phyloP scores from a whole-genome alignment of 2,888 invertebrate species.

The Zelleria hepariella region DNA sequence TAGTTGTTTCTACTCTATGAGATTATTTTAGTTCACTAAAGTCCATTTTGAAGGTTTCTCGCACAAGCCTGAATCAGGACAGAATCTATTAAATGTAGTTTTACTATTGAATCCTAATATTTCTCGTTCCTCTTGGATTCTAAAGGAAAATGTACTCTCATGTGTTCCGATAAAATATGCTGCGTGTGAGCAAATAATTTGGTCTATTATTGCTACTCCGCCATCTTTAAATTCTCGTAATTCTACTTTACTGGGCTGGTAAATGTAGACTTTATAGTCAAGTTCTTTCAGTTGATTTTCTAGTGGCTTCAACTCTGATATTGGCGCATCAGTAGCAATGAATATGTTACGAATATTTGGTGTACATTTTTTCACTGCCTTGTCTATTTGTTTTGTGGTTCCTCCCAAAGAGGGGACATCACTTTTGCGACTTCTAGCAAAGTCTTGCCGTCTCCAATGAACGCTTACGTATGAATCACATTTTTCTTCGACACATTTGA shows the following conservation, averaged over 20 bases:
- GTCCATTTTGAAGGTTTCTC: constrained; percentile 84
- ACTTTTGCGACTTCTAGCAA: constrained; percentile 78
- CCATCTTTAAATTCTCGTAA: constrained; percentile 79
- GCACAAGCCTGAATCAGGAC: constrained; percentile 75
- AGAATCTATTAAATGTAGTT: constrained; percentile 91
- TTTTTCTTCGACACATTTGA: constrained; percentile 33
- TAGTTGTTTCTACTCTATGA: no score
- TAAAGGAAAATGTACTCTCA: constrained; percentile 95
- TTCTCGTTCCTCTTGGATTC: constrained; percentile 98
- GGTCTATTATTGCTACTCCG: constrained; percentile 92
- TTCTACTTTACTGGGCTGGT: constrained; percentile 55
- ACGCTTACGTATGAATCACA: constrained; percentile 84
- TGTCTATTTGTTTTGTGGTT: constrained; percentile 81
- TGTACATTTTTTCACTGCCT: constrained; percentile 68
- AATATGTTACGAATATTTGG: constrained; percentile 69
- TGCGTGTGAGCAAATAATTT: constrained; percentile 93
- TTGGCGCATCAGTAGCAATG: constrained; percentile 87
- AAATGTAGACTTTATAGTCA: constrained; percentile 40
- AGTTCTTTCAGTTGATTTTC: constrained; percentile 43
- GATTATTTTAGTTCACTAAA: constrained; percentile 67
- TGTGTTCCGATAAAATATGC: constrained; percentile 91
- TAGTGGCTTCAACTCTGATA: constrained; percentile 65
- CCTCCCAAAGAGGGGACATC: constrained; percentile 84
- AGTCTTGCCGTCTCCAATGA: constrained; percentile 92
- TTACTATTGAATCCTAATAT: constrained; percentile 87